Evolutionary conservation across 2,113 vertebrate genomes (phyloP), one percentile per base, ranked within the genome.

Genomic region (Aspiorhynchus laticeps): DNA sequence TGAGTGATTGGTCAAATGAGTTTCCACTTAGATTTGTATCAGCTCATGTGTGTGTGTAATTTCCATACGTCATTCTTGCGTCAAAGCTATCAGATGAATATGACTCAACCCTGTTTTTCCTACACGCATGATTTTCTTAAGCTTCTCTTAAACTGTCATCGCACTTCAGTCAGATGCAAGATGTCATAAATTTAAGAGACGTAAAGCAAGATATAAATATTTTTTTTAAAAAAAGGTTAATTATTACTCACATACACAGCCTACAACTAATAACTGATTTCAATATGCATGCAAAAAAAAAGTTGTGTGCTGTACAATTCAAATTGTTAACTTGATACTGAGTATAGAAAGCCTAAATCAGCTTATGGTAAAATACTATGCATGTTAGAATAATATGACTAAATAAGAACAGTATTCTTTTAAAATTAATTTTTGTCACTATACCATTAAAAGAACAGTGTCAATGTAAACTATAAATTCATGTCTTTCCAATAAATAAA

Each of bases 81-180:
- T 51, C 43, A 51, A 19, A 48, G 38, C 26, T 67, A 46, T 69
- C 43, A 69, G 9, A 51, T 83, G 80, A 69, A 71, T 83, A 31
- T 83, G 80, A 51, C 61, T 78, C 76, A 78, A 5, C 76, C 14
- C 9, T 36, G 63, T 71, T 53, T 83, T 83, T 83, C 63, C 81
- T 31, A 82, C 61, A 5, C 65, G 11, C 63, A 28, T 24, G 19
- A 83, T 51, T 83, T 41, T 71, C 36, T 41, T 43, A 81, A 81
- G 56, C 79, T 43, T 53, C n/a, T 71, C 21, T 67, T 69, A 69
- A 69, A 33, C 41, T 46, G 63, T 83, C 80, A 71, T 51, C 1
- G 26, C 61, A 28, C 80, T 48, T 24, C 26, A 63, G 21, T 61
- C 56, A 61, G 51, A 36, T 41, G 21, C 31, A 46, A 65, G 38